A percentile compares a stretch with the other conserved stretches of the same genome.
Conservation (phyloP, 2,113 vertebrate genomes). For the Pseudorhombus dupliciocellatus region DNA sequence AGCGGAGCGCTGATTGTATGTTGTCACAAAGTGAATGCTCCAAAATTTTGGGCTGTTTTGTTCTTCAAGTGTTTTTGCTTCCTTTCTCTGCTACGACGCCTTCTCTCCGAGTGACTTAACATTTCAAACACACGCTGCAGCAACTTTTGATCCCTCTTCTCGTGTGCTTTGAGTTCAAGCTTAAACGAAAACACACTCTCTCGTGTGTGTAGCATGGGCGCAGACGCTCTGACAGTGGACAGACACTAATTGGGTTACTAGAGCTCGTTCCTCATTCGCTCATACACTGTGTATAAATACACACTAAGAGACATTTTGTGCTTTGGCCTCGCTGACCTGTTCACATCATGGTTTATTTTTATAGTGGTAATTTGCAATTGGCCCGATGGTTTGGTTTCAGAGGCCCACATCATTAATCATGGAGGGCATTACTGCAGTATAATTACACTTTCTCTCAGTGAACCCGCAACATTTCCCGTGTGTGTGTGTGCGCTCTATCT, state of each 20-base stretch:
- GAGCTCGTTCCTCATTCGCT: slow-evolving; percentile 63
- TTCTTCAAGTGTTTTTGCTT: neutral
- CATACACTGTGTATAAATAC: slow-evolving; percentile 68
- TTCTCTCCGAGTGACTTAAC: neutral
- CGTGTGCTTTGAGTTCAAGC: neutral
- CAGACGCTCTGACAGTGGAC: slow-evolving; percentile 47
- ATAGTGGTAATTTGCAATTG: slow-evolving; percentile 76
- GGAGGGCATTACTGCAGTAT: slow-evolving; percentile 72
- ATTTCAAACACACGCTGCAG: neutral
- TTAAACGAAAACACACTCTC: slow-evolving; percentile 3
- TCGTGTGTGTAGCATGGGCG: slow-evolving; percentile 11
- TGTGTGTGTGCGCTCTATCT: slow-evolving; percentile 32
- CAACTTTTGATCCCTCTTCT: neutral
- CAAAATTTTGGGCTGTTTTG: neutral
- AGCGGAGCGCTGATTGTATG: neutral
- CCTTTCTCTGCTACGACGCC: neutral
- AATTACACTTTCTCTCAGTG: slow-evolving; percentile 75
- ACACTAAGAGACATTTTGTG: slow-evolving; percentile 71
- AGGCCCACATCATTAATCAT: slow-evolving; percentile 79
- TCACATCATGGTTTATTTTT: slow-evolving; percentile 79
- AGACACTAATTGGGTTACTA: slow-evolving; percentile 74
- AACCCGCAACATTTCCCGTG: slow-evolving; percentile 57
- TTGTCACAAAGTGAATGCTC: slow-evolving; percentile 24
- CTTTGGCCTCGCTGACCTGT: slow-evolving; percentile 73
- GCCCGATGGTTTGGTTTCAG: slow-evolving; percentile 72